A percentile compares a stretch with the other conserved stretches of the same genome.
Evolutionary conservation across 2,113 vertebrate species (phyloP).

Genomic region (Hemibagrus wyckioides): DNA sequence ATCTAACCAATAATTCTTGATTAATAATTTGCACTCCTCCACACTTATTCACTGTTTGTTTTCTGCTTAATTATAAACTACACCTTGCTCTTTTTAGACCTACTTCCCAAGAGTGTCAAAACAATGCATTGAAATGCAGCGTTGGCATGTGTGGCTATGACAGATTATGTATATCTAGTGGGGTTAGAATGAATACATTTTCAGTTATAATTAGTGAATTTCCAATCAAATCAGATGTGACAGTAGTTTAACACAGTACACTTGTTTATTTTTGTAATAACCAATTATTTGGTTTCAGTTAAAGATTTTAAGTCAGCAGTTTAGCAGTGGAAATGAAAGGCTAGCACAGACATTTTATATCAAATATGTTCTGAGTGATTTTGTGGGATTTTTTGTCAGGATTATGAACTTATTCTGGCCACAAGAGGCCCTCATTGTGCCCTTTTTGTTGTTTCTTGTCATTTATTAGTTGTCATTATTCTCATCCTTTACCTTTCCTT

Average conservation of each 20-base stretch:
- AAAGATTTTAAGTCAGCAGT: background rate
- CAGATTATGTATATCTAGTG: background rate
- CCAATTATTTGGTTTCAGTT: background rate
- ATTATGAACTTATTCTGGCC: too few relatives aligned
- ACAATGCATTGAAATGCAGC: background rate
- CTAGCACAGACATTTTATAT: background rate
- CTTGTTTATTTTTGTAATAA: background rate
- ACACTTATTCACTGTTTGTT: slow-evolving; percentile 3
- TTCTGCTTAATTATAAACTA: slow-evolving; percentile 4
- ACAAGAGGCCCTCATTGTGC: too few relatives aligned
- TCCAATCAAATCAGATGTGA: background rate
- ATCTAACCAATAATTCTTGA: background rate
- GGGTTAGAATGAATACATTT: background rate
- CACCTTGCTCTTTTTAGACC: background rate
- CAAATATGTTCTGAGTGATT: background rate
- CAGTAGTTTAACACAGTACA: background rate
- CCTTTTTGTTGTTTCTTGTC: too few relatives aligned
- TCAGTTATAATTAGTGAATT: background rate
- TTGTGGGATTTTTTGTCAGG: background rate
- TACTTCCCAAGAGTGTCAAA: background rate
- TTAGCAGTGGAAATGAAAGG: background rate
- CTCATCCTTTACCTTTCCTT: too few relatives aligned
- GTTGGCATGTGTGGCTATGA: background rate
- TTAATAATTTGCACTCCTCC: background rate
- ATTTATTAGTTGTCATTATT: too few relatives aligned